Percentiles rank a stretch among this genome's conserved stretches.
These are phyloP conservation scores for Myrmophylax atrothorax DNA, from an alignment of 2,113 vertebrate species.

Conservation along the genomic window DNA sequence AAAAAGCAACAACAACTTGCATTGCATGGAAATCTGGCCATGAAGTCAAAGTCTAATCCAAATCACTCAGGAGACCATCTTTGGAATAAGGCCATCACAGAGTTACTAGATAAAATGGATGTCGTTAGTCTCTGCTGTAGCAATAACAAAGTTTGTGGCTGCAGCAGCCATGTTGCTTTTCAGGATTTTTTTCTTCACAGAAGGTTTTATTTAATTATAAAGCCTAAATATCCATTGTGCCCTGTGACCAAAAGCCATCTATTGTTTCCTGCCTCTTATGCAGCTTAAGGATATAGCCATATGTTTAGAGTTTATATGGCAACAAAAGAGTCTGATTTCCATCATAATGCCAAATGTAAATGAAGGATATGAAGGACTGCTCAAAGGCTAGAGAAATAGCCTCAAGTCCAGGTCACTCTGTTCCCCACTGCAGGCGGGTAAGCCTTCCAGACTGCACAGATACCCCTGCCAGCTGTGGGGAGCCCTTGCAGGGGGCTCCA, in stretches of 20 bases:
- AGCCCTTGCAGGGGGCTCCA: neutral
- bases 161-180: neutral
- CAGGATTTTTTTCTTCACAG: neutral
- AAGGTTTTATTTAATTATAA: constrained; percentile 19
- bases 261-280: neutral
- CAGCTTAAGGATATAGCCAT: neutral
- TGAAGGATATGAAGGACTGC: neutral
- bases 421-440: neutral
- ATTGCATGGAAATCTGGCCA: constrained; percentile 56
- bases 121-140: neutral
- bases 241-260: neutral
- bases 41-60: constrained; percentile 42
- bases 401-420: neutral
- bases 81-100: constrained; percentile 52
- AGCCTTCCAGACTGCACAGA: neutral
- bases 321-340: constrained; percentile 15
- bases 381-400: neutral
- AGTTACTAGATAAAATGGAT: constrained; percentile 40
- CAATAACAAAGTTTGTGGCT: constrained; percentile 14
- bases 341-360: constrained; percentile 4
- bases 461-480: neutral
- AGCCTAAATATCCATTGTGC: neutral
- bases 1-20: constrained; percentile 24
- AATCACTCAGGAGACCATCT: constrained; percentile 53
- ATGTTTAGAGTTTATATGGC: constrained; percentile 2